Evolutionary conservation across 2,888 invertebrate species (phyloP), one percentile per base, ranked within the genome.

Genomic region (Omphaloscelis lunosa): DNA sequence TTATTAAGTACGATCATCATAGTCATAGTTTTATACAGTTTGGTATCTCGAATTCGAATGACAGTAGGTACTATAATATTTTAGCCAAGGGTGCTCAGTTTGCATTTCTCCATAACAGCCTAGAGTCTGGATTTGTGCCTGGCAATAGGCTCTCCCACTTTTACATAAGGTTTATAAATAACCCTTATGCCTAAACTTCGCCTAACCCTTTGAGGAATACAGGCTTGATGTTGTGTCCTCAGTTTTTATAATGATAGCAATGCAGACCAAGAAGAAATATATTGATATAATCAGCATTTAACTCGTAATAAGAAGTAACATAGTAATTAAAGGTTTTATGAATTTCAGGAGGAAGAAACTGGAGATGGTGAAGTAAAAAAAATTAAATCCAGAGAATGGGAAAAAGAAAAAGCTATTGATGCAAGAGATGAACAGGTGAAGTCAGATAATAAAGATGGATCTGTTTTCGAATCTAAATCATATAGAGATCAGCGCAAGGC

Each of bases 331-430:
- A 39, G 1, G 2, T 51, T 63, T 51, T 15, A 53, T 72, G 48
- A 71, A 75, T 93, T 93, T 70, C 82, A 96, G 96, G 96, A 97
- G 82, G 97, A 97, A 89, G 96, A 97, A 74, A 85, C 80, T 81
- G 92, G 88, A 58, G 97, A 97, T 61, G 94, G 92, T 84, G 97
- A 97, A 80, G 92, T 96, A 17, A 97, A 96, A 83, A 96, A 95
- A 91, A 95, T 97, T 12, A 97, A 96, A 89, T 91, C 95, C 12
- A 92, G 96, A 75, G 97, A 97, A 72, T 96, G 95, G 94, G 97
- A 97, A 75, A 95, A 95, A 87, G 95, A 96, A 70, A 96, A 95
- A 89, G 83, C 89, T 58, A 85, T 88, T 84, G 94, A 94, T 83
- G 85, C 89, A 20, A 95, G 92, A 92, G 96, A 96, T 77, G 96